These are phyloP conservation scores for Helogale parvula DNA, from an alignment of 2,113 vertebrate species.

Conservation along the genomic window DNA sequence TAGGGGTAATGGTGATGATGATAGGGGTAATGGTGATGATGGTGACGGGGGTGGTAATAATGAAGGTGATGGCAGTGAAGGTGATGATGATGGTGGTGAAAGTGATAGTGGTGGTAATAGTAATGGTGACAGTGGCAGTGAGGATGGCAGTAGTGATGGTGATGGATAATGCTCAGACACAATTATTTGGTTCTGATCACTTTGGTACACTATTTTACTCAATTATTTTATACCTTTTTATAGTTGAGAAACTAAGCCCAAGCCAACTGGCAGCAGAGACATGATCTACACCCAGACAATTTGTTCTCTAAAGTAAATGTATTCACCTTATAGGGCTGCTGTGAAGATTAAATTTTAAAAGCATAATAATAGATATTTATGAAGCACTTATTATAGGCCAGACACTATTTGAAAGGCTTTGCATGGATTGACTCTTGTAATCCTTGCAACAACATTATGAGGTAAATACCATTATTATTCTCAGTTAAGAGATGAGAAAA, in stretches of 20 bases:
- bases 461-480: background rate
- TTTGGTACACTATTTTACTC: background rate
- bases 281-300: background rate
- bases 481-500: background rate
- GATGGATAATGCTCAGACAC: background rate
- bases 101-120: background rate
- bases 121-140: no score
- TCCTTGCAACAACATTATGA: background rate
- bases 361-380: background rate
- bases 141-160: background rate
- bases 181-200: background rate
- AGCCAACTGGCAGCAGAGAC: background rate
- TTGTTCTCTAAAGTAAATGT: background rate
- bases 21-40: fast-evolving
- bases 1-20: background rate
- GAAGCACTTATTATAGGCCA: background rate
- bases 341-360: constrained; percentile 5
- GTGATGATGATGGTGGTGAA: no score
- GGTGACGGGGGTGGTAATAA: background rate
- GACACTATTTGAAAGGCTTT: background rate
- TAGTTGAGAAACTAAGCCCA: background rate
- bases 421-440: background rate
- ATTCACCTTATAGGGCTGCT: background rate
- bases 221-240: background rate
- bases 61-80: background rate